Conservation (phyloP, 1,140 invertebrate genomes). For the Oscheius sp. region DNA sequence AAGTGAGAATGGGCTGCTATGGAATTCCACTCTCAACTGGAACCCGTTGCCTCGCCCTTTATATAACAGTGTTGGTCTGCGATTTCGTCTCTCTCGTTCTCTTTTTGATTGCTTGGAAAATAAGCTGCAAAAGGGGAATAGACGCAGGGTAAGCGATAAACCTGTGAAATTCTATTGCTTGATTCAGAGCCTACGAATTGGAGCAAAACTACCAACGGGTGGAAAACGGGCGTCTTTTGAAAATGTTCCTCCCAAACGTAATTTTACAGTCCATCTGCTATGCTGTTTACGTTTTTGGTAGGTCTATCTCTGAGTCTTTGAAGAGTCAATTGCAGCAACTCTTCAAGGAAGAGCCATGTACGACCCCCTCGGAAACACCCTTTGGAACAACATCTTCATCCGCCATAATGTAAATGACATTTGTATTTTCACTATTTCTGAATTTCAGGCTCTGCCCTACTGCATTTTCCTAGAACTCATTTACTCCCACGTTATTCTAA, state of each 20-base stretch:
- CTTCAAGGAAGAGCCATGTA: not conserved
- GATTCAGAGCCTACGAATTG: no score
- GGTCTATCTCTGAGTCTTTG: not conserved
- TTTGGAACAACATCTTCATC: not conserved
- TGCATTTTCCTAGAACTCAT: not conserved
- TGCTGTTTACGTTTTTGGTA: not conserved
- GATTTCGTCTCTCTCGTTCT: not conserved
- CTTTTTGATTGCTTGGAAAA: not conserved
- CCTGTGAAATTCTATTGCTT: no score
- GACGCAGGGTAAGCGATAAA: no score
- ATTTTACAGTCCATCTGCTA: not conserved
- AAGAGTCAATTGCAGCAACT: not conserved
- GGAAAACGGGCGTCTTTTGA: not conserved
- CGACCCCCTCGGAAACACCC: not conserved
- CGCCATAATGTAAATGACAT: not conserved
- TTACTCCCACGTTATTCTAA: not conserved
- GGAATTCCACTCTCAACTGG: no score
- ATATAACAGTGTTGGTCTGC: no score
- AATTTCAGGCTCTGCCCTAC: not conserved
- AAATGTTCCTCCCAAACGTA: not conserved
- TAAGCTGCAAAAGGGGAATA: no score
- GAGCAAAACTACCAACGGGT: not conserved
- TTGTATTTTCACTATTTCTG: not conserved
- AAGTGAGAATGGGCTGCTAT: no score
- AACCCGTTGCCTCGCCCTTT: no score